Evolutionary conservation across 92 coral and sea anemone genomes (phyloP).

Genomic region (Porites lobata): DNA sequence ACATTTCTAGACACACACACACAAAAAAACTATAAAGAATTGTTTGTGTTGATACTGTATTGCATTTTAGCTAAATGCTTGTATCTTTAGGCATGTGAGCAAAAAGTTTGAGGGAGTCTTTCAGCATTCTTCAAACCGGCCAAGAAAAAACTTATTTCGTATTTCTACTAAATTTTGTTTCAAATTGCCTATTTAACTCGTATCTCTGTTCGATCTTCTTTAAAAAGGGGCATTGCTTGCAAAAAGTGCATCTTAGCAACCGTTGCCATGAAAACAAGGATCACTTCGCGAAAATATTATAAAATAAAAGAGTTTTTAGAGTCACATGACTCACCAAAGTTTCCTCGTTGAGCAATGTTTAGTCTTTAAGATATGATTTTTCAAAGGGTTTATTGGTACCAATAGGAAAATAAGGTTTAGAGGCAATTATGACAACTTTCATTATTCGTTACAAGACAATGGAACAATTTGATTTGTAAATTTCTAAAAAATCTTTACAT

Average conservation of each 20-base stretch:
- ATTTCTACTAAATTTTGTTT: no score
- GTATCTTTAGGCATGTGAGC: background rate
- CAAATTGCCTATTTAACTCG: background rate
- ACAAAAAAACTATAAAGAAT: background rate
- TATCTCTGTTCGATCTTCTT: constrained; percentile 7
- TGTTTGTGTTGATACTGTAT: background rate
- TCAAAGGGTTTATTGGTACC: background rate
- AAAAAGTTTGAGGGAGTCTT: background rate
- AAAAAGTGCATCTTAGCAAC: constrained; percentile 8
- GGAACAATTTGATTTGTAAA: no score
- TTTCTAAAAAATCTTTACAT: no score
- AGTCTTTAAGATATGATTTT: background rate
- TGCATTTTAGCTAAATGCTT: background rate
- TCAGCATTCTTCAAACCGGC: background rate
- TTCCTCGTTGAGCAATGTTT: background rate
- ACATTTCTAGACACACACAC: background rate
- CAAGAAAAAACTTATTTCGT: background rate
- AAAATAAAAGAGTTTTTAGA: background rate
- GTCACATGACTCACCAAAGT: constrained; percentile 3
- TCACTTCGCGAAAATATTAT: background rate
- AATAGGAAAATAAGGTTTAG: no score
- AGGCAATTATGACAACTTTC: no score
- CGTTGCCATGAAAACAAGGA: constrained; percentile 8
- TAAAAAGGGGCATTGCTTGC: constrained; percentile 8
- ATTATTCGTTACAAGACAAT: no score